Conservation (phyloP, 30 jellyfish, hydroid and myxozoan species). For the Chironex yamaguchii region DNA sequence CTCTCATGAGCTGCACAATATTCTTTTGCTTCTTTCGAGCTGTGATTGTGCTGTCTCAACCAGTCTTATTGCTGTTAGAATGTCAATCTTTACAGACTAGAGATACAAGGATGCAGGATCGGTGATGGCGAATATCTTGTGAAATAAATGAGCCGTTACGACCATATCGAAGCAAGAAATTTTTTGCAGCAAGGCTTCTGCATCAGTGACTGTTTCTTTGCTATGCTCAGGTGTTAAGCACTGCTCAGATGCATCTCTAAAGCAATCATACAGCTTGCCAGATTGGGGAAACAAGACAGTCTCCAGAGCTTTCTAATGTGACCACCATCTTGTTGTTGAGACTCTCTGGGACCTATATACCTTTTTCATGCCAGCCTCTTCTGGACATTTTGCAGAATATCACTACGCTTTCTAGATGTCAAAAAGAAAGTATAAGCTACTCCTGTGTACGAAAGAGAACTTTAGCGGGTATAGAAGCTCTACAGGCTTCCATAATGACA, state of each 20-base stretch:
- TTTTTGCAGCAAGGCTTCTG: slow-evolving; percentile 43
- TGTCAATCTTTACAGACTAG: slow-evolving; percentile 59
- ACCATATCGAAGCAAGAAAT: slow-evolving; percentile 45
- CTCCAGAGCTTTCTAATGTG: slow-evolving; percentile 52
- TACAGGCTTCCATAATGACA: slow-evolving; percentile 64
- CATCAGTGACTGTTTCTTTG: slow-evolving; percentile 55
- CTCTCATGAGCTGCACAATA: slow-evolving; percentile 26
- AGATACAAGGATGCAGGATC: slow-evolving; percentile 56
- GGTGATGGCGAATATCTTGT: slow-evolving; percentile 43
- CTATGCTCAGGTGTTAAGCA: slow-evolving; percentile 31
- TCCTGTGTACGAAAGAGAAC: slow-evolving; percentile 50
- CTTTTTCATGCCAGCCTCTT: slow-evolving; percentile 26
- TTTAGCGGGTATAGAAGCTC: slow-evolving; percentile 40
- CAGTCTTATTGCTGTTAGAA: slow-evolving; percentile 51
- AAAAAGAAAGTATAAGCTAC: slow-evolving; percentile 44
- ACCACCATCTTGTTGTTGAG: slow-evolving; percentile 67
- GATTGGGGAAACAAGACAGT: slow-evolving; percentile 42
- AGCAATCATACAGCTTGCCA: slow-evolving; percentile 47
- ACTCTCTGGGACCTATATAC: slow-evolving; percentile 55
- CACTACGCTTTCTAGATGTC: slow-evolving; percentile 41
- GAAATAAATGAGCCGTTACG: slow-evolving; percentile 29
- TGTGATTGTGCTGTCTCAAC: slow-evolving; percentile 57
- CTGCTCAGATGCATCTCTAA: slow-evolving; percentile 28
- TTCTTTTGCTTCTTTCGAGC: slow-evolving; percentile 40
- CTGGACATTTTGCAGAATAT: slow-evolving; percentile 47